phyloP scores from a whole-genome alignment of 1,140 invertebrate species.

The Anoplolepis gracilipes region DNA sequence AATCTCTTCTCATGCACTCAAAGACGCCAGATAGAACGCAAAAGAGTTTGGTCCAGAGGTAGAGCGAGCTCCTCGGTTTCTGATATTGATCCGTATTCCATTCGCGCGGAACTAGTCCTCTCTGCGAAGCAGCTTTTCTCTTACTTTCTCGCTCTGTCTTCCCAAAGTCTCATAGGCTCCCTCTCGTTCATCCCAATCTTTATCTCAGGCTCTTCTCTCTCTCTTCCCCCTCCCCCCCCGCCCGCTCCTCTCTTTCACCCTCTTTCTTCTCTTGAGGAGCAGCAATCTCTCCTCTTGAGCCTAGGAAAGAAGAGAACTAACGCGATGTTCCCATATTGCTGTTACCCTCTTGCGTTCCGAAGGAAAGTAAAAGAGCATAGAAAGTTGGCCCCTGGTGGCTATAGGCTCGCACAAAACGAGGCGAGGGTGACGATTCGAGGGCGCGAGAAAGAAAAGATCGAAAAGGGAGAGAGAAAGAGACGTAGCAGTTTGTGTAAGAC shows the following conservation, averaged over 20 bases:
- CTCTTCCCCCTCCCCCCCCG: neutral
- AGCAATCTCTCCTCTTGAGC: neutral
- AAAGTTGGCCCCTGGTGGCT: slow-evolving; percentile 13
- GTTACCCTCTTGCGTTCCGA: neutral
- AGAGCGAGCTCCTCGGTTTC: slow-evolving; percentile 31
- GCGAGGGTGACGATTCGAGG: neutral
- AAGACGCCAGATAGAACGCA: slow-evolving; percentile 23
- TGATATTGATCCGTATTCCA: slow-evolving; percentile 72
- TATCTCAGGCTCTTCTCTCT: neutral
- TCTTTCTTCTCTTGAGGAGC: neutral
- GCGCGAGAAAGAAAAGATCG: neutral
- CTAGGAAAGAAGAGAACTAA: slow-evolving; percentile 13
- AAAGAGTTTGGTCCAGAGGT: neutral
- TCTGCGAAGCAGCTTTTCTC: slow-evolving; percentile 30
- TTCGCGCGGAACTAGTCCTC: slow-evolving; percentile 60
- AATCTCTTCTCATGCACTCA: slow-evolving; percentile 3
- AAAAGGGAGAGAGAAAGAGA: neutral
- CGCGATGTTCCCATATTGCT: neutral
- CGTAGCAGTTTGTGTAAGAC: neutral
- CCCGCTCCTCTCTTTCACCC: neutral
- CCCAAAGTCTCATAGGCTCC: neutral
- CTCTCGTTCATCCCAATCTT: neutral
- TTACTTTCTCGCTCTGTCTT: neutral
- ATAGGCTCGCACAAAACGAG: neutral
- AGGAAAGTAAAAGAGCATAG: slow-evolving; percentile 16